Conservation (phyloP, 2,113 vertebrate species). For the Eurypyga helias region DNA sequence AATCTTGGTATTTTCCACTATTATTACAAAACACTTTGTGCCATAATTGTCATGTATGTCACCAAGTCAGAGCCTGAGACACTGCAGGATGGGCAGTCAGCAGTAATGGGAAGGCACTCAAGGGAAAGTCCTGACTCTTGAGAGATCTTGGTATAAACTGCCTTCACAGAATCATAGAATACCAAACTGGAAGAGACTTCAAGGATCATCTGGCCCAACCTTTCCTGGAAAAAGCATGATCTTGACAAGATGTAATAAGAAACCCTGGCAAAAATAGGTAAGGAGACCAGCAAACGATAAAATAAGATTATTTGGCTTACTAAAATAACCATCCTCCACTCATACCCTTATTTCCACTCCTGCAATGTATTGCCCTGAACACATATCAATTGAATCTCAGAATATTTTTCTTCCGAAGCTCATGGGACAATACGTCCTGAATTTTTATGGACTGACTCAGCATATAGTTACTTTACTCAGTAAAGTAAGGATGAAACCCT, state of each 20-base stretch:
- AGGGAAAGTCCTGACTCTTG: neutral
- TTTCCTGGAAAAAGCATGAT: no score
- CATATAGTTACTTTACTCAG: neutral
- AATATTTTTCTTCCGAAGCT: neutral
- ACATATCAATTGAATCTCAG: neutral
- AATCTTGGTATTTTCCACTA: neutral
- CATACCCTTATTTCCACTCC: neutral
- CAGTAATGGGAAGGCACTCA: no score
- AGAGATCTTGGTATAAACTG: neutral
- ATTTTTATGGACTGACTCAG: neutral
- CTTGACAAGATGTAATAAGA: neutral
- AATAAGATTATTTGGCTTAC: neutral
- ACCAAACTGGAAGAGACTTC: no score
- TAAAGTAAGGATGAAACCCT: neutral
- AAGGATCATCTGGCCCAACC: no score
- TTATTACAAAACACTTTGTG: neutral
- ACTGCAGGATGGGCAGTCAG: neutral
- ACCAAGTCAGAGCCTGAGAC: neutral
- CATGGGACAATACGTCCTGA: neutral
- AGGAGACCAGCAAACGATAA: neutral
- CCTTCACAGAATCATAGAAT: no score
- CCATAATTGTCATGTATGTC: neutral
- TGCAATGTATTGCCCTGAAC: neutral
- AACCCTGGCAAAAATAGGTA: neutral
- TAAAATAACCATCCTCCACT: neutral